phyloP scores from a whole-genome alignment of 2,888 invertebrate genomes.

The Hirtodrosophila alboralis region DNA sequence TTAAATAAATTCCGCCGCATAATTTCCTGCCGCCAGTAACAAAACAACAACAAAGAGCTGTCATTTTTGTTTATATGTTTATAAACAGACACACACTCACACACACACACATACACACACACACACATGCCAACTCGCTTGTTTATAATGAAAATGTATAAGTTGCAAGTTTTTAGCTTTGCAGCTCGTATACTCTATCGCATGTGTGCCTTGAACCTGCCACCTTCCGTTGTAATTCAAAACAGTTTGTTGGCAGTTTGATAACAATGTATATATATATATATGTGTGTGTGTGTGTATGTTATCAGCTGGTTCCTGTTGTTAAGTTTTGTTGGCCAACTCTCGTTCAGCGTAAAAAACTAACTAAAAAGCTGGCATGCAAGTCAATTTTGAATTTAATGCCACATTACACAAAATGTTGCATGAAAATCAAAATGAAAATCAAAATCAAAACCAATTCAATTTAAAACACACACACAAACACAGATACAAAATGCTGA shows the following conservation, averaged over 20 bases:
- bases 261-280: constrained; percentile 42
- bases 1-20: constrained; percentile 48
- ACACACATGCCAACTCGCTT: constrained; percentile 13
- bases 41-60: constrained; percentile 37
- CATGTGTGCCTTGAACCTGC: constrained; percentile 63
- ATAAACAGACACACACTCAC: too few relatives aligned
- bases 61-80: constrained; percentile 28
- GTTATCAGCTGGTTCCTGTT: constrained; percentile 75
- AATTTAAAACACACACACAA: constrained; percentile 28
- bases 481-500: constrained; percentile 43
- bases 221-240: constrained; percentile 75
- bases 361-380: constrained; percentile 25
- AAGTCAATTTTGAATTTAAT: constrained; percentile 49
- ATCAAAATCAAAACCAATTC: constrained; percentile 65
- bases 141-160: constrained; percentile 65
- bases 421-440: constrained; percentile 20
- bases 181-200: constrained; percentile 28
- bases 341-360: constrained; percentile 19
- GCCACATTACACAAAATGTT: constrained; percentile 44
- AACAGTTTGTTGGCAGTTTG: constrained; percentile 64
- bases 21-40: constrained; percentile 55
- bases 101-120: constrained; percentile 14
- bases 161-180: constrained; percentile 63
- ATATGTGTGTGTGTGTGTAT: constrained; percentile 4
- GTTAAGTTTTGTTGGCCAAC: constrained; percentile 67